Base-by-base conservation (phyloP, 1,140 invertebrate genomes). In the Drosophila sucinea region DNA sequence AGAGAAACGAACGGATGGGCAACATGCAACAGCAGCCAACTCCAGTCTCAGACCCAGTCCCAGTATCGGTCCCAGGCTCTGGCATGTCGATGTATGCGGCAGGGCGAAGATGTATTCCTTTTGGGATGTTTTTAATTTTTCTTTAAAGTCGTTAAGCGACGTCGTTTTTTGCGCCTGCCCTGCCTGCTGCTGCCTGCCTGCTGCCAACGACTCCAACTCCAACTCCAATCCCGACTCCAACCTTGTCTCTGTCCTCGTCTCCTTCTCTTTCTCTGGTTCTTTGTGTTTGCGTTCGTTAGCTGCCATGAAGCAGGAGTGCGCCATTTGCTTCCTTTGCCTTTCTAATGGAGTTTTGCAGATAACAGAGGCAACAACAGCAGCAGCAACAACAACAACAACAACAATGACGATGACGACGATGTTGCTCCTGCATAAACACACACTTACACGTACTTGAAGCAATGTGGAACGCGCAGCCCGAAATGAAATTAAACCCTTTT, bases 111-210 rank as follows among this genome's bases (percentile, higher is more conserved):
- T 90, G 84, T 89, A 89, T 89, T 89, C 84, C 84, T 89, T 89
- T 89, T 89, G 84, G 84, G 84, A 89, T 89, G 84, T 89, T 89
- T 89, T 89, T 89, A 89, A 89, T 89, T 89, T 87, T 89, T 89
- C 84, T 83, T 87, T 89, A 90, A 89, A 89, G 84, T 89, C 84
- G 84, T 89, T 89, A 89, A 89, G 85, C 80, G 84, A 84, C 84
- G 77, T 87, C 77, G 73, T 72, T 72, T 77, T 77, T 74, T 77
- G 67, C 77, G 63, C 70, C 68, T 86, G 54, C 30, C 70, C 66
- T 81, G 54, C 32, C 56, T 38, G 17, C 17, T 17, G 17, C 17
- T 17, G 17, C 17, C 17, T 17, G 17, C 17, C 17, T 0, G 56
- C 17, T 0, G 56, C 32, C 35, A 38, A 29, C 32, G 17, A 62